These are phyloP conservation scores for Channallabes apus DNA, from an alignment of 2,797 vertebrate genomes.

Conservation along the genomic window DNA sequence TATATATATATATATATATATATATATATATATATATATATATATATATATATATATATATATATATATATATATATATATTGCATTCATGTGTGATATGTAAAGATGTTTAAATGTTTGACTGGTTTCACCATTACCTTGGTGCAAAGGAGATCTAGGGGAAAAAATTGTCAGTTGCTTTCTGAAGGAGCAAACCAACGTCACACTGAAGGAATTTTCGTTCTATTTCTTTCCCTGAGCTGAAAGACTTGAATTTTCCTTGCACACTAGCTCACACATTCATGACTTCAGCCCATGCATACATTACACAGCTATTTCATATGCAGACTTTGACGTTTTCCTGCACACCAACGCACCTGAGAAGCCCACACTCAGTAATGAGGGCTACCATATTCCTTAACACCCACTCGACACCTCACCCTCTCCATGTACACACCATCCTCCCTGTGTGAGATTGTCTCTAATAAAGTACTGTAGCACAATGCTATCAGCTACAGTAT, in stretches of 20 bases:
- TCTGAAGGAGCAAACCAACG: conserved; percentile 23
- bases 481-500: conserved; percentile 13
- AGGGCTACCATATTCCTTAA: not conserved
- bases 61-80: conserved; percentile 13
- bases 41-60: too few species aligned
- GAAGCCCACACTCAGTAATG: conserved; percentile 34
- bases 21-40: too few species aligned
- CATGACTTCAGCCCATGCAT: conserved; percentile 34
- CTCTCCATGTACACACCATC: not conserved
- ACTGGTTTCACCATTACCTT: conserved; percentile 1
- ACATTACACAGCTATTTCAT: conserved; percentile 31
- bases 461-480: conserved; percentile 26
- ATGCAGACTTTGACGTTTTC: conserved; percentile 20
- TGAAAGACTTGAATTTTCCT: conserved; percentile 15
- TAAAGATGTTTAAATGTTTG: conserved; percentile 16
- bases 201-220: conserved; percentile 27
- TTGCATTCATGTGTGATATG: not conserved
- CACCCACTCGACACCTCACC: not conserved
- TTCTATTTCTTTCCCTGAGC: conserved; percentile 5
- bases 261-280: conserved; percentile 25
- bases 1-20: too few species aligned
- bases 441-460: not conserved
- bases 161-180: conserved; percentile 29
- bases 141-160: not conserved
- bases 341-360: conserved; percentile 24